Percentiles rank a stretch among this genome's conserved stretches.
Conservation (phyloP, 2,113 vertebrate species). For the Chaetops frenatus region DNA sequence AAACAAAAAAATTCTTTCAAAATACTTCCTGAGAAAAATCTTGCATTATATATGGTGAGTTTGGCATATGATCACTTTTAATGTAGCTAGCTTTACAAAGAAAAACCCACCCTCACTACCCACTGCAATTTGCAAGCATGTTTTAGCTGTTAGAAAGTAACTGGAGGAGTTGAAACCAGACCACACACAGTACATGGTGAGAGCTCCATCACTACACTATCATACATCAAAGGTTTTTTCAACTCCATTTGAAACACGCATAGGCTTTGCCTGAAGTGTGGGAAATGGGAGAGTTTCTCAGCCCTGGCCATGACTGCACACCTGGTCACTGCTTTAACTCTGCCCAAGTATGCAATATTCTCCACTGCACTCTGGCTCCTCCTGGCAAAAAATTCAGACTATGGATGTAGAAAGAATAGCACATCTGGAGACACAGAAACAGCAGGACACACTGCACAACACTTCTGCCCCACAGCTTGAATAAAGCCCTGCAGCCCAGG, state of each 20-base stretch:
- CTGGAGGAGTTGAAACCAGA: background rate
- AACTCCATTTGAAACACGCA: background rate
- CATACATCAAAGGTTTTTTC: background rate
- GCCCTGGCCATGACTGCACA: background rate
- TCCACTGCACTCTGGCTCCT: background rate
- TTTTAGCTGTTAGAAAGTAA: background rate
- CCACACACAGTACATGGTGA: background rate
- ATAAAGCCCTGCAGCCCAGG: background rate
- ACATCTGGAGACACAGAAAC: background rate
- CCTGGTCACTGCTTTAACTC: background rate
- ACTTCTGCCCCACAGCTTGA: background rate
- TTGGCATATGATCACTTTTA: background rate
- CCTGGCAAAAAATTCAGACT: background rate
- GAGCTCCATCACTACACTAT: background rate
- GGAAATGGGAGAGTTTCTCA: background rate
- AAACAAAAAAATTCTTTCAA: background rate
- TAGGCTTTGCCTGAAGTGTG: background rate
- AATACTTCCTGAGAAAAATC: background rate
- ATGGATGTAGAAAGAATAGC: background rate
- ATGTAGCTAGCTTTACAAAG: background rate
- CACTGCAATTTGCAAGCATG: background rate
- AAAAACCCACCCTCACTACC: background rate
- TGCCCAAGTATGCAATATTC: background rate
- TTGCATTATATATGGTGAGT: background rate
- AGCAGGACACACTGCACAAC: background rate